Base-by-base conservation (phyloP, 2,888 invertebrate species). In the Mamestra brassicae region DNA sequence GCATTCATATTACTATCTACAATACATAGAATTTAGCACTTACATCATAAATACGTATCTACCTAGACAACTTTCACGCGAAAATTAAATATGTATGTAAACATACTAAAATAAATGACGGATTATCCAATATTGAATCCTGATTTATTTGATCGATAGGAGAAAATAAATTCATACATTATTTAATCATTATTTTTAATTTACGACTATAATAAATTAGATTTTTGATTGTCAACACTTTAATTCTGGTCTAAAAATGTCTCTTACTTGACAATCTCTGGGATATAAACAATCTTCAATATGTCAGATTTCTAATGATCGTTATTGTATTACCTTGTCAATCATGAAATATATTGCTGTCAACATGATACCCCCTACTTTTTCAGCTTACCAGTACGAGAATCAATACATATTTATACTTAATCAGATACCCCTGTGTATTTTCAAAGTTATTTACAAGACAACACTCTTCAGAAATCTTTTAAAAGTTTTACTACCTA, bases 71-170 rank as follows among this genome's bases (percentile, higher is more conserved):
- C 85, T 81, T 81, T 81, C 85, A 65, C 65, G 15, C 8, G 26
- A 47, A 64, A 67, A 62, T 65, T 62, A 60, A 71, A 65, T 52
- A 71, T 60, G 45, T 38, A 64, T 71, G 38, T 52, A 68, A 63
- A 78, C 11, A 38, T 34, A 38, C 42, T 57, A 47, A 84, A 47
- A 13, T 47, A 26, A 47, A 63, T 47, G 55, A 57, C 60, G 34
- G 80, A 82, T 81, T 85, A 85, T 50, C 38, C 3, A 70, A 62
- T 45, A 62, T 26, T 7, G 13, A 62, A 76, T 54, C 50, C 50
- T 85, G 42, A 67, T 57, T 17, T 11, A 54, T 60, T 36, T 63
- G 63, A 72, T 72, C 15, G 69, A 42, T 63, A 2, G 6, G 42
- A 60, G 66, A 81, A 79, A 84, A 74, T 55, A 61, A 63, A 77